These are phyloP conservation scores for Pangasius larnaudii DNA, from an alignment of 2,797 vertebrate species.

Conservation along the genomic window DNA sequence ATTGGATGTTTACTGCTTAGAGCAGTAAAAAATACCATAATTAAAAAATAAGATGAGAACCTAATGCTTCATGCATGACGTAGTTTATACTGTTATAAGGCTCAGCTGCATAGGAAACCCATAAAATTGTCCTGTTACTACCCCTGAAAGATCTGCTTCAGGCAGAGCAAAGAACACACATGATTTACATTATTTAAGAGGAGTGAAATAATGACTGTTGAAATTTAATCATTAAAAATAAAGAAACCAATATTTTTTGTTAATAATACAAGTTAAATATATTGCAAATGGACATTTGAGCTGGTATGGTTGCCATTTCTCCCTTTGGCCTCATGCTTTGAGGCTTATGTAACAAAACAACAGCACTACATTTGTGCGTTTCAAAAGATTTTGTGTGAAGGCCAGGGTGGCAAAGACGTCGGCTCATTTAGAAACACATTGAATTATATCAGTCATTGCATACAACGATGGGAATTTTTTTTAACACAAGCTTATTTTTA, in stretches of 20 bases:
- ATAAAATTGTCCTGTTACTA: neutral
- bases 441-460: constrained; percentile 13
- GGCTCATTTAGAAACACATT: constrained; percentile 11
- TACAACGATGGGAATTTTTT: neutral
- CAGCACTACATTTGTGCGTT: constrained; percentile 6
- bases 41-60: neutral
- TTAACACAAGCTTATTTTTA: neutral
- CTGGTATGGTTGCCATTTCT: neutral
- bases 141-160: neutral
- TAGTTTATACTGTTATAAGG: neutral
- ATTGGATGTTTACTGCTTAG: neutral
- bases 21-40: neutral
- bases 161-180: neutral
- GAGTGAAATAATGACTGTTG: neutral
- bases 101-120: neutral
- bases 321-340: neutral
- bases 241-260: neutral
- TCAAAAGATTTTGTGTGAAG: neutral
- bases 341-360: constrained; percentile 21
- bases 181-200: neutral
- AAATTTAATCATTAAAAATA: neutral
- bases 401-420: neutral
- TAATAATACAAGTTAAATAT: neutral
- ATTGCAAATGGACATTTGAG: neutral
- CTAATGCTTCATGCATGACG: neutral